These are phyloP conservation scores for Xylota sylvarum DNA, from an alignment of 2,888 invertebrate species.

Conservation along the genomic window DNA sequence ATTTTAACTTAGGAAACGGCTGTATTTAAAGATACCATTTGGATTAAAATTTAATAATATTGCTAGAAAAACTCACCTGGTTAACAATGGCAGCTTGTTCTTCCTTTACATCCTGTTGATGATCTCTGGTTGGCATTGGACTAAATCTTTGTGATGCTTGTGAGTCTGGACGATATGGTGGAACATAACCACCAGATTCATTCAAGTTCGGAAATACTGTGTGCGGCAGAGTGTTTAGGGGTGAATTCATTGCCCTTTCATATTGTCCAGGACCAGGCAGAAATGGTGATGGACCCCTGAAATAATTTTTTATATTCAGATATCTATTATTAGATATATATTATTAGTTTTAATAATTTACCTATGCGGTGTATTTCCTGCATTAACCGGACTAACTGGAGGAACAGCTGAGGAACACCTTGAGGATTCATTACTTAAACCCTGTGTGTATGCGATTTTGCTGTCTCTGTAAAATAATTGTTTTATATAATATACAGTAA, in stretches of 20 bases:
- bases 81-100: slow-evolving; percentile 84
- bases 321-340: too few relatives aligned
- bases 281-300: slow-evolving; percentile 86
- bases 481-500: background rate
- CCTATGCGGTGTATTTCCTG: slow-evolving; percentile 70
- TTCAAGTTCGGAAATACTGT: slow-evolving; percentile 86
- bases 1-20: background rate
- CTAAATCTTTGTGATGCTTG: slow-evolving; percentile 81
- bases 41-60: background rate
- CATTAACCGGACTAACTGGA: slow-evolving; percentile 78
- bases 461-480: slow-evolving; percentile 81
- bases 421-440: slow-evolving; percentile 85
- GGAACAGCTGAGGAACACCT: slow-evolving; percentile 85
- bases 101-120: slow-evolving; percentile 84
- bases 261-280: slow-evolving; percentile 86
- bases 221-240: slow-evolving; percentile 85
- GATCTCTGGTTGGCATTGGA: slow-evolving; percentile 84
- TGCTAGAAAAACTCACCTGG: slow-evolving; percentile 81
- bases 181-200: slow-evolving; percentile 84
- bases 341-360: background rate
- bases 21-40: too few relatives aligned
- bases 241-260: slow-evolving; percentile 83
- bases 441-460: slow-evolving; percentile 84
- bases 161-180: slow-evolving; percentile 80
- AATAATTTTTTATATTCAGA: background rate